Percentiles rank a stretch among this genome's conserved stretches.
Conservation (phyloP, 2,797 vertebrate genomes). For the Coregonus sp. region DNA sequence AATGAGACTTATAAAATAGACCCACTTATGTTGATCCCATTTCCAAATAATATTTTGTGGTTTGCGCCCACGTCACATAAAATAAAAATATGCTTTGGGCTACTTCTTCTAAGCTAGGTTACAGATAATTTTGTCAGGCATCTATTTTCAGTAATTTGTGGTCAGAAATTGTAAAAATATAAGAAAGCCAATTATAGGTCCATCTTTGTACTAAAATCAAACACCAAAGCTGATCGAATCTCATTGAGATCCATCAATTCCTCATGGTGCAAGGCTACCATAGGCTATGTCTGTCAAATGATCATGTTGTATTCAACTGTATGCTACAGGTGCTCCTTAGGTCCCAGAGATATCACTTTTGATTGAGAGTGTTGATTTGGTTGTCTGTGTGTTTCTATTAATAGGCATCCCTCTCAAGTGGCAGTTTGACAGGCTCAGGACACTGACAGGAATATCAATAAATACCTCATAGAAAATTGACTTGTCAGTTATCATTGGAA, state of each 20-base stretch:
- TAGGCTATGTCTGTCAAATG: background rate
- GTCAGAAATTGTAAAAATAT: background rate
- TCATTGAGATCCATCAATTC: background rate
- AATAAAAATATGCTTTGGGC: too few relatives aligned
- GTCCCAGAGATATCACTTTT: background rate
- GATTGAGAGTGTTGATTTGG: background rate
- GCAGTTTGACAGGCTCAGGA: background rate
- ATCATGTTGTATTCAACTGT: conserved; percentile 3
- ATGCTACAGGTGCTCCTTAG: background rate
- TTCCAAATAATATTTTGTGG: too few relatives aligned
- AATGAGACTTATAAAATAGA: too few relatives aligned
- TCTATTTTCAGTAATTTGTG: background rate
- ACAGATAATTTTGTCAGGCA: too few relatives aligned
- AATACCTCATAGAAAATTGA: background rate
- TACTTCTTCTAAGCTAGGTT: too few relatives aligned
- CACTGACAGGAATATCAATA: conserved; percentile 5
- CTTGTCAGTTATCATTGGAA: background rate
- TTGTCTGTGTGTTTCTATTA: background rate
- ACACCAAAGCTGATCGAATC: background rate
- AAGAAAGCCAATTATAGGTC: background rate
- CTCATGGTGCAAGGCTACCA: background rate
- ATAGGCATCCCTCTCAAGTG: background rate
- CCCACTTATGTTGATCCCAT: too few relatives aligned
- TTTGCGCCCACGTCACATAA: too few relatives aligned
- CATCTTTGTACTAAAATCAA: background rate